Percentiles rank a stretch among this genome's conserved stretches.
Conservation (phyloP, 2,797 vertebrate species). For the Masticophis lateralis region DNA sequence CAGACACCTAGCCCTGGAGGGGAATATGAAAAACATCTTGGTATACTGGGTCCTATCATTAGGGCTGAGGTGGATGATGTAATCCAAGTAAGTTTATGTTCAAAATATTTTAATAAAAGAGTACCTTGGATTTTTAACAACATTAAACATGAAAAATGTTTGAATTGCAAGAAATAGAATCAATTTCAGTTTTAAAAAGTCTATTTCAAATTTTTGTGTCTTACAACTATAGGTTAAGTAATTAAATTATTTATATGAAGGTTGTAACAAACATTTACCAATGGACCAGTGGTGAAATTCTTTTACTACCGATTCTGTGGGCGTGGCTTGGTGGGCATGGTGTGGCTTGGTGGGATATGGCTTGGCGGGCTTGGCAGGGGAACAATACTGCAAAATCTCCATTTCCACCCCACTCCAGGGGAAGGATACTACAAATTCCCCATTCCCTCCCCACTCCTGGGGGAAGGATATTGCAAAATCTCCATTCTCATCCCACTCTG, state of each 20-base stretch:
- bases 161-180: neutral
- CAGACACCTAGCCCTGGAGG: constrained; percentile 75
- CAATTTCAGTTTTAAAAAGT: neutral
- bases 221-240: neutral
- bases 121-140: neutral
- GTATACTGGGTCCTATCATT: constrained; percentile 91
- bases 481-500: too few species aligned
- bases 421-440: too few species aligned
- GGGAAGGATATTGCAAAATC: too few species aligned
- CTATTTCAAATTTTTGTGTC: neutral
- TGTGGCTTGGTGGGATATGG: too few species aligned
- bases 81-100: constrained; percentile 78
- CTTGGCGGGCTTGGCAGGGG: too few species aligned
- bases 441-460: too few species aligned
- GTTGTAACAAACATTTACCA: neutral
- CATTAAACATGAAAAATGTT: neutral
- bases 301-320: too few species aligned
- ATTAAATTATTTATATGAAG: neutral
- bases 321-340: too few species aligned
- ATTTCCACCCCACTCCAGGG: too few species aligned
- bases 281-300: neutral
- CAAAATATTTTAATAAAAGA: neutral
- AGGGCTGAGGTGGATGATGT: constrained; percentile 89
- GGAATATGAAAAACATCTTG: constrained; percentile 88
- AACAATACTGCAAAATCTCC: too few species aligned